Conservation (phyloP, 1,140 invertebrate genomes). For the Hyles vespertilio region DNA sequence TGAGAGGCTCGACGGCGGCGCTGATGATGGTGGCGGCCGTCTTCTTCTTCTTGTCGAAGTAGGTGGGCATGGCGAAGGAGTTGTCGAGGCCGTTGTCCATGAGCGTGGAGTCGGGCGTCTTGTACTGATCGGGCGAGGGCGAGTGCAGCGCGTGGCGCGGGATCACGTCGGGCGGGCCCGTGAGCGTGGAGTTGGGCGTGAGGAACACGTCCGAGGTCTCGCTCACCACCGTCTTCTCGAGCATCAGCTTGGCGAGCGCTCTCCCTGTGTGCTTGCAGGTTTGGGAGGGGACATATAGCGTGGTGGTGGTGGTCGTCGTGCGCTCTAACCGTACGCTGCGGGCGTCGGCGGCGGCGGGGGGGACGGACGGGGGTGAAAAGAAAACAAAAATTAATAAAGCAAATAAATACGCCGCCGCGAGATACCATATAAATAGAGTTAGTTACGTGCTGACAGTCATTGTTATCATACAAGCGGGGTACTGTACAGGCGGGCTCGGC, state of each 20-base stretch:
- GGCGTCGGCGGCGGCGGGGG: slow-evolving; percentile 19
- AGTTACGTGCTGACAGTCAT: slow-evolving; percentile 38
- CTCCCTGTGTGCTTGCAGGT: slow-evolving; percentile 42
- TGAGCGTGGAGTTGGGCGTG: slow-evolving; percentile 55
- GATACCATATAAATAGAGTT: slow-evolving; percentile 21
- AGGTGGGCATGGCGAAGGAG: slow-evolving; percentile 66
- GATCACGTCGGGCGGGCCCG: slow-evolving; percentile 52
- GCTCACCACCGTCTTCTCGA: slow-evolving; percentile 40
- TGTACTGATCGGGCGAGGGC: slow-evolving; percentile 51
- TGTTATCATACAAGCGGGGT: slow-evolving; percentile 28
- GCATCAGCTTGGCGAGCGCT: slow-evolving; percentile 47
- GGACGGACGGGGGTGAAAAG: slow-evolving; percentile 19
- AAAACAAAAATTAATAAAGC: slow-evolving; percentile 46
- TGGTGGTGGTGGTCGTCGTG: slow-evolving; percentile 37
- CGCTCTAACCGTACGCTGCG: slow-evolving; percentile 43
- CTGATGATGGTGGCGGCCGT: slow-evolving; percentile 47
- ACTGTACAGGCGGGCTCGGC: slow-evolving; percentile 17
- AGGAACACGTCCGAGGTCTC: slow-evolving; percentile 54
- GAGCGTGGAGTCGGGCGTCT: slow-evolving; percentile 54
- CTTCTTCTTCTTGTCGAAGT: slow-evolving; percentile 66
- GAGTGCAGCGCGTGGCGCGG: slow-evolving; percentile 40
- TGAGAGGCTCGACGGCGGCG: slow-evolving; percentile 58
- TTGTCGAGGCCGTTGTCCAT: slow-evolving; percentile 36
- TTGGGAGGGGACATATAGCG: slow-evolving; percentile 37
- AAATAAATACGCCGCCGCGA: slow-evolving; percentile 18